These are phyloP conservation scores for Micrasema longulum DNA, from an alignment of 1,140 invertebrate species.

Conservation along the genomic window DNA sequence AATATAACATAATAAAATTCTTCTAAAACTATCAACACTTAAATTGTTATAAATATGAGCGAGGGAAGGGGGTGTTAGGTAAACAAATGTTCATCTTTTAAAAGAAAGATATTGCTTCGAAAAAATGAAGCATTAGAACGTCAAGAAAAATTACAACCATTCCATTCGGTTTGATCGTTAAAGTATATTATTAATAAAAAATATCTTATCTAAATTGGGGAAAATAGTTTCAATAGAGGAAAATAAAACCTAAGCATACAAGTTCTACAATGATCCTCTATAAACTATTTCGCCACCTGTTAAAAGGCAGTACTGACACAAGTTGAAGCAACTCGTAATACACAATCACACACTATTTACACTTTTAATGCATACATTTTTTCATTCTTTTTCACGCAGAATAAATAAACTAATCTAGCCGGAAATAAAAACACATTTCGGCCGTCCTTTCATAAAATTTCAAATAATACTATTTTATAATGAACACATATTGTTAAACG, in stretches of 20 bases:
- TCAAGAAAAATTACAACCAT: constrained; percentile 15
- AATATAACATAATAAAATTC: constrained; percentile 26
- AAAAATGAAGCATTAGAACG: constrained; percentile 18
- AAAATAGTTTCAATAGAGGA: constrained; percentile 36
- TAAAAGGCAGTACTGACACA: constrained; percentile 38
- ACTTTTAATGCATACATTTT: constrained; percentile 32
- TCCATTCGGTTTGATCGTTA: constrained; percentile 7
- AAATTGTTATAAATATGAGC: constrained; percentile 22
- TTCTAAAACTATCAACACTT: constrained; percentile 38
- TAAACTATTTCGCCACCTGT: constrained; percentile 37
- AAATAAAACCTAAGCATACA: constrained; percentile 15
- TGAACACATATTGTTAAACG: constrained; percentile 48
- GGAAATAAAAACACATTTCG: constrained; percentile 37
- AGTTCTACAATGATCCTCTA: constrained; percentile 31
- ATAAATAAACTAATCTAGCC: constrained; percentile 39
- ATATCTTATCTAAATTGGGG: constrained; percentile 23
- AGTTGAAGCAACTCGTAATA: constrained; percentile 26
- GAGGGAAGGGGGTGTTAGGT: constrained; percentile 3
- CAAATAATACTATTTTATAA: constrained; percentile 52
- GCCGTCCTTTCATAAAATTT: constrained; percentile 24
- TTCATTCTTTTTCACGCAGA: constrained; percentile 36
- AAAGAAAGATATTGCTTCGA: constrained; percentile 17
- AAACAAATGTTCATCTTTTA: constrained; percentile 24
- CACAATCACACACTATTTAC: constrained; percentile 27
- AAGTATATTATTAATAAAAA: constrained; percentile 20